Base-by-base conservation (phyloP, 2,113 vertebrate genomes). In the Nothoprocta pentlandii region DNA sequence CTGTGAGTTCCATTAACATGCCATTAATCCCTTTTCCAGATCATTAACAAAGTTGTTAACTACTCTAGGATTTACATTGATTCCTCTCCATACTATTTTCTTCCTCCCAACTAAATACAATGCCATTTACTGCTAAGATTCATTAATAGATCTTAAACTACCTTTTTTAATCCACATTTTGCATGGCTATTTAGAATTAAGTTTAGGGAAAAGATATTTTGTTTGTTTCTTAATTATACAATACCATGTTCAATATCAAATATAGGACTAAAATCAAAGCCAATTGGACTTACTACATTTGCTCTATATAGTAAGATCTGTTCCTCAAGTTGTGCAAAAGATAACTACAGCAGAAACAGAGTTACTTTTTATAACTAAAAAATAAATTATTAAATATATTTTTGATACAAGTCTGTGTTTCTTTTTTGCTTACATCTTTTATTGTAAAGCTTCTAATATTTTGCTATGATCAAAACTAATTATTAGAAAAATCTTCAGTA, bases 21-120 rank as follows among this genome's bases (percentile, higher is more conserved):
- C 6, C 36, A 56, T 68, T 90, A 83, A 86, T 89, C 15, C 12
- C 9, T 28, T 89, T 92, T 93, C 53, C 58, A 86, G 83, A 53
- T 90, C 77, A 86, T 89, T 96, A 95, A 86, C 47, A 80, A 85
- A 90, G 58, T n/a, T 62, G 22, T 84, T 89, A 90, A 58, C 44
- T 91, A 61, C 47, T 80, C 28, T 34, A 81, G 32, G 51, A 47
- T 9, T 42, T 94, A 76, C 13, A 83, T 53, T 74, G 82, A 88
- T 93, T 87, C 5, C 5, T 68, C 81, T 82, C 42, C 49, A 36
- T 74, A 56, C 2, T 49, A 6, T 67, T 85, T 95, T 19, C 32
- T 90, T 75, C 49, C 44, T 90, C 15, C 14, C 4, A 39, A 51
- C 70, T 92, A 46, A 88, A 64, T 86, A 53, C 12, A 56, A 34